These are phyloP conservation scores for Taeniopygia guttata DNA, from an alignment of 2,797 vertebrate genomes.

Conservation along the genomic window DNA sequence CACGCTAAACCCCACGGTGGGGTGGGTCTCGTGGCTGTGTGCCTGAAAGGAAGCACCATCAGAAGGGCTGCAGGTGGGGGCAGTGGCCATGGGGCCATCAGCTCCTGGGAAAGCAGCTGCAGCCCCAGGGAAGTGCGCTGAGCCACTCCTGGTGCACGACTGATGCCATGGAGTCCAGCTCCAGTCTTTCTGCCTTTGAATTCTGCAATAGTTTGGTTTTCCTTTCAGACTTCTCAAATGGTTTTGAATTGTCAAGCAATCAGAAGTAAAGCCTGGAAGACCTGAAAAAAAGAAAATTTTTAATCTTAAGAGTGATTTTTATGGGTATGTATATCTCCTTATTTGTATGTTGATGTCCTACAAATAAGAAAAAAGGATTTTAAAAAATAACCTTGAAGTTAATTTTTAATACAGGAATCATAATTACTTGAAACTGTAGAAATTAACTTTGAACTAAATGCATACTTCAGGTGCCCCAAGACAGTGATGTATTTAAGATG, in stretches of 20 bases:
- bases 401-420: neutral
- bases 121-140: rapidly evolving
- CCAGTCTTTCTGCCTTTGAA: neutral
- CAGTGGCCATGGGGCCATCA: neutral
- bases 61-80: neutral
- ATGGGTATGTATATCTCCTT: neutral
- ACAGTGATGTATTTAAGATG: conserved; percentile 2
- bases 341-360: neutral
- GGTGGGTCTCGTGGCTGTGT: neutral
- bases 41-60: neutral
- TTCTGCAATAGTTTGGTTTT: neutral
- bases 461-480: neutral
- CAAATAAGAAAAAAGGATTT: neutral
- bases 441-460: conserved; percentile 20
- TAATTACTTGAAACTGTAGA: conserved; percentile 35
- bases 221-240: neutral
- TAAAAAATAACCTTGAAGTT: conserved; percentile 4
- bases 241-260: neutral
- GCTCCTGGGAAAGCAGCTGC: neutral
- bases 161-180: neutral
- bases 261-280: neutral
- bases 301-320: neutral
- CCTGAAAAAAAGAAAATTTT: neutral
- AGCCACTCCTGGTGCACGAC: neutral
- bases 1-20: rapidly evolving